Evolutionary conservation across 2,888 invertebrate species (phyloP), one percentile per base, ranked within the genome.

Genomic region (Brachyptera risi): DNA sequence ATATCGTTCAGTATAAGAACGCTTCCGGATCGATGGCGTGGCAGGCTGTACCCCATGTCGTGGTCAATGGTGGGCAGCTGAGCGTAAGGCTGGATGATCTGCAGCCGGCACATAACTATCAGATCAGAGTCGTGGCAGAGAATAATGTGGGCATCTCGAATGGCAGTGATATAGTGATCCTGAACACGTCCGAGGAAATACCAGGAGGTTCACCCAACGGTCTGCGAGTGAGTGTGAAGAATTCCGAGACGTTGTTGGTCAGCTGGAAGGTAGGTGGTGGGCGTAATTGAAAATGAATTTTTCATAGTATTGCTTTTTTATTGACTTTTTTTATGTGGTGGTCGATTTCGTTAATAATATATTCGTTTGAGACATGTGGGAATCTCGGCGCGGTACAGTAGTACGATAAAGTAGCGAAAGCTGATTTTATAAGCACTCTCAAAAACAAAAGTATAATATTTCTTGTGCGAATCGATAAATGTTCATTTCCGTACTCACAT

Each of bases 151-250:
- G 77, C 1, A 66, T 70, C 23, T 73, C 76, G 47, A 63, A 68
- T 21, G 71, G 75, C 0, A 75, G 75, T 60, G 68, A 71, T n/a
- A 69, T 69, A n/a, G 66, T 74, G 5, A 65, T 69, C 0, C 71
- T 73, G 9, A 70, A 69, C 23, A 73, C 76, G 40, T 65, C 68
- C 40, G 69, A 68, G 42, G 69, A 69, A 54, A 75, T 73, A 15
- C 77, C 78, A 1, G 72, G 74, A 4, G 77, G 75, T 7, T 73
- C 76, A 2, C 76, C 77, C 1, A 62, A 67, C n/a, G 71, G 75
- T 60, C 73, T 77, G 0, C 69, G 68, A 56, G 75, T 74, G 1
- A 69, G 71, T 56, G 73, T 76, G 2, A 68, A 73, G 23, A 73
- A 72, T n/a, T 75, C 77, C 5, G 73, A 73, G 61, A 70, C 75